Percentiles rank a stretch among this genome's conserved stretches.
Evolutionary conservation across 2,888 invertebrate species (phyloP).

Genomic region (Empis livida): DNA sequence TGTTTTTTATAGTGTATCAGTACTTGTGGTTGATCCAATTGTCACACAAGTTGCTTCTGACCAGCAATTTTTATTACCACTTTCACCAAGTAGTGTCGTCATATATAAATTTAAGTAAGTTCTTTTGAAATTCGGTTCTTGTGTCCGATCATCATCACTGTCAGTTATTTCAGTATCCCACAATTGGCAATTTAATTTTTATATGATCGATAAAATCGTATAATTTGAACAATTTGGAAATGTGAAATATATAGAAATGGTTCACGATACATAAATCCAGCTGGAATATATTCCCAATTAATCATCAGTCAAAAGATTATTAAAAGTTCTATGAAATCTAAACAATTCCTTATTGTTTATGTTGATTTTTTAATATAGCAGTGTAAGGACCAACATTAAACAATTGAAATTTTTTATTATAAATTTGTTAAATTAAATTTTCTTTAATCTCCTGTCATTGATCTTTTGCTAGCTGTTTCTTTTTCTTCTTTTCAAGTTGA

Average conservation of each 20-base stretch:
- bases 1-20: no score
- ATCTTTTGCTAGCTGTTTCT: no score
- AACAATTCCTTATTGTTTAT: no score
- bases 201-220: constrained; percentile 31
- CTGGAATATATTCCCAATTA: constrained; percentile 67
- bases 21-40: constrained; percentile 11
- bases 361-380: no score
- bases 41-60: constrained; percentile 32
- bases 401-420: no score
- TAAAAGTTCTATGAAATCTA: no score
- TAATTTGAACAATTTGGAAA: constrained; percentile 33
- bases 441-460: no score
- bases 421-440: no score
- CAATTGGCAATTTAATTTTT: constrained; percentile 22
- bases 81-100: constrained; percentile 25
- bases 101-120: constrained; percentile 27
- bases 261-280: constrained; percentile 59
- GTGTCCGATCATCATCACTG: constrained; percentile 14
- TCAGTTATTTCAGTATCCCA: constrained; percentile 9
- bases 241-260: constrained; percentile 71
- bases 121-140: constrained; percentile 21
- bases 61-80: constrained; percentile 24
- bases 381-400: no score
- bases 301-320: no score
- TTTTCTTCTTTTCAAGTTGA: no score